These are phyloP conservation scores for Heliconius ethilla DNA, from an alignment of 2,888 invertebrate genomes.

Conservation along the genomic window DNA sequence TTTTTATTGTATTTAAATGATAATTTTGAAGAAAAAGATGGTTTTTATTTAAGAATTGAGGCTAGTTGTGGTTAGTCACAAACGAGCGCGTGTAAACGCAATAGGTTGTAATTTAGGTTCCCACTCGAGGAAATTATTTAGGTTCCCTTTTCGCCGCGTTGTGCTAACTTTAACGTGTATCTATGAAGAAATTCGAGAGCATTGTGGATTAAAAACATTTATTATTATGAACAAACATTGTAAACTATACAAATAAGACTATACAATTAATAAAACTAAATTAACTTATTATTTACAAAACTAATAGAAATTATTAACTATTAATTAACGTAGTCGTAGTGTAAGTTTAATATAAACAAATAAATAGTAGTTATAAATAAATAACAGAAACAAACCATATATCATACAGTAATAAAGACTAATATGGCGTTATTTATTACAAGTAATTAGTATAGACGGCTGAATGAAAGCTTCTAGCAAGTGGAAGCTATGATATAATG, in stretches of 20 bases:
- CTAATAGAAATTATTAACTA: too few species aligned
- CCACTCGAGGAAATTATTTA: not conserved
- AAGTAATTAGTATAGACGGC: constrained; percentile 19
- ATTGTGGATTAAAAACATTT: not conserved
- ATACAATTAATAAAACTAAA: too few species aligned
- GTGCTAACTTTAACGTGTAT: not conserved
- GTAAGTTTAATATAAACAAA: not conserved
- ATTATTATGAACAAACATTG: not conserved
- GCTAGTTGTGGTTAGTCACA: not conserved
- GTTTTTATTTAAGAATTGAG: not conserved
- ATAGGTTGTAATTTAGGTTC: not conserved
- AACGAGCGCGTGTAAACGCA: not conserved
- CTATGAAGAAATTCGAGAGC: not conserved
- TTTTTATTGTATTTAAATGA: not conserved
- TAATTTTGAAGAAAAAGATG: not conserved
- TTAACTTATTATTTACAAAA: too few species aligned
- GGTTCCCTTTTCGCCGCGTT: not conserved
- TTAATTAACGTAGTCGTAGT: too few species aligned
- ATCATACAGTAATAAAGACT: not conserved
- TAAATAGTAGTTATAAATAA: not conserved
- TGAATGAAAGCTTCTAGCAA: constrained; percentile 21
- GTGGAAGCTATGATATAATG: constrained; percentile 15
- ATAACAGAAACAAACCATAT: not conserved
- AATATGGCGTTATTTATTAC: constrained; percentile 23
- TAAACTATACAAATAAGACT: too few species aligned